Evolutionary conservation across 1,140 invertebrate genomes (phyloP).

Genomic region (Wasmannia auropunctata): DNA sequence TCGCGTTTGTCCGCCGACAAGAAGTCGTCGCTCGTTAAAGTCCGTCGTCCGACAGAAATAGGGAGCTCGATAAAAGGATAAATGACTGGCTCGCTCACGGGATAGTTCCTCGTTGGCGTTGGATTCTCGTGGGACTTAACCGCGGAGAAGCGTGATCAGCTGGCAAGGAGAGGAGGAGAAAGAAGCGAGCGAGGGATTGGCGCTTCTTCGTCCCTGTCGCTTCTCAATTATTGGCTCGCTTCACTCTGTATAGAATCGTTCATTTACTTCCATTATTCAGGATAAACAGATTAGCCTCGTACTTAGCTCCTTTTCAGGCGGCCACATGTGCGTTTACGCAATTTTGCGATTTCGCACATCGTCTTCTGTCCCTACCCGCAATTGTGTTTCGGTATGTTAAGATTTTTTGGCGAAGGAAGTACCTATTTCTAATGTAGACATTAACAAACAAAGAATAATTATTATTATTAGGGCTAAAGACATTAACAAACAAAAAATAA

Average conservation of each 20-base stretch:
- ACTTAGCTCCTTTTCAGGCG: constrained; percentile 76
- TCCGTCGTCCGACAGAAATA: constrained; percentile 6
- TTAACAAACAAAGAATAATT: no score
- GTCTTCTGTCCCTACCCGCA: not conserved
- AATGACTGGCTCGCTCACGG: constrained; percentile 71
- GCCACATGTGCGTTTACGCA: constrained; percentile 40
- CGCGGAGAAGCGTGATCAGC: constrained; percentile 71
- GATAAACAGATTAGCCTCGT: constrained; percentile 81
- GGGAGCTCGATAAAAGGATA: constrained; percentile 73
- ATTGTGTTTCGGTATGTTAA: not conserved
- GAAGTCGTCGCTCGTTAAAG: constrained; percentile 25
- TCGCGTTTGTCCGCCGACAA: not conserved
- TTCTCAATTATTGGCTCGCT: constrained; percentile 78
- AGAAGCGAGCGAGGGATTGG: constrained; percentile 51
- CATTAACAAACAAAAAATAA: no score
- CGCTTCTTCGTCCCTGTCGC: constrained; percentile 69
- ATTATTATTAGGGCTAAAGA: no score
- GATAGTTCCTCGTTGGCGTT: constrained; percentile 59
- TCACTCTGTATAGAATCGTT: constrained; percentile 77
- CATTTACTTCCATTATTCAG: constrained; percentile 83
- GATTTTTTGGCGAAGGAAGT: not conserved
- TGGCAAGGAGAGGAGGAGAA: constrained; percentile 61
- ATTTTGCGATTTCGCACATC: not conserved
- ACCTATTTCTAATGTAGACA: no score
- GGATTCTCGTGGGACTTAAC: constrained; percentile 70